These are phyloP conservation scores for Sitobion miscanthi DNA, from an alignment of 1,140 invertebrate genomes.

Conservation along the genomic window DNA sequence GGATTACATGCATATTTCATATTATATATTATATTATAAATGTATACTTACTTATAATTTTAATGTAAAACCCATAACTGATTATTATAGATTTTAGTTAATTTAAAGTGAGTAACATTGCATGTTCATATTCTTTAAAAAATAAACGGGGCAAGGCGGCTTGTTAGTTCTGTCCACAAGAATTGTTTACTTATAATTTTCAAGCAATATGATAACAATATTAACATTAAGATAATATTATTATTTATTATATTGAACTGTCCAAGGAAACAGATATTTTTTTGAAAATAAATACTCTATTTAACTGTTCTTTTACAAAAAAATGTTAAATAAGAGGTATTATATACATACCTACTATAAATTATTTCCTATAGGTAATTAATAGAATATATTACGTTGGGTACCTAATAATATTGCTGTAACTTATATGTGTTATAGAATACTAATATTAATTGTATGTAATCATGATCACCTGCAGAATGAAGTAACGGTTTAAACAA, in stretches of 20 bases:
- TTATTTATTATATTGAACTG: neutral
- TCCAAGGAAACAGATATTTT: neutral
- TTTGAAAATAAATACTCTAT: neutral
- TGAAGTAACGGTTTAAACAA: neutral
- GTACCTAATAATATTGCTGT: neutral
- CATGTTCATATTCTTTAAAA: neutral
- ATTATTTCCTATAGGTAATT: neutral
- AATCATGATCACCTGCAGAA: neutral
- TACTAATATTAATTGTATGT: neutral
- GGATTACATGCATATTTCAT: neutral
- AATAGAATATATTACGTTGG: neutral
- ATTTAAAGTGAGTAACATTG: neutral
- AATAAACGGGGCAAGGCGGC: neutral
- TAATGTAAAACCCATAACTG: neutral
- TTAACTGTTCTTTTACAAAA: neutral
- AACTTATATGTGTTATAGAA: neutral
- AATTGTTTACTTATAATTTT: neutral
- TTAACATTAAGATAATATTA: neutral
- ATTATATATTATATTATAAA: neutral
- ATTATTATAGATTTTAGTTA: neutral
- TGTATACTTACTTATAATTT: neutral
- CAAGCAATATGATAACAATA: too few species aligned
- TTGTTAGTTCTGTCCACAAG: neutral
- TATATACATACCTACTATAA: neutral
- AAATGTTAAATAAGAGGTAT: neutral